These are phyloP conservation scores for Drosophila simulans DNA, from an alignment of 1,140 invertebrate genomes.

Conservation along the genomic window DNA sequence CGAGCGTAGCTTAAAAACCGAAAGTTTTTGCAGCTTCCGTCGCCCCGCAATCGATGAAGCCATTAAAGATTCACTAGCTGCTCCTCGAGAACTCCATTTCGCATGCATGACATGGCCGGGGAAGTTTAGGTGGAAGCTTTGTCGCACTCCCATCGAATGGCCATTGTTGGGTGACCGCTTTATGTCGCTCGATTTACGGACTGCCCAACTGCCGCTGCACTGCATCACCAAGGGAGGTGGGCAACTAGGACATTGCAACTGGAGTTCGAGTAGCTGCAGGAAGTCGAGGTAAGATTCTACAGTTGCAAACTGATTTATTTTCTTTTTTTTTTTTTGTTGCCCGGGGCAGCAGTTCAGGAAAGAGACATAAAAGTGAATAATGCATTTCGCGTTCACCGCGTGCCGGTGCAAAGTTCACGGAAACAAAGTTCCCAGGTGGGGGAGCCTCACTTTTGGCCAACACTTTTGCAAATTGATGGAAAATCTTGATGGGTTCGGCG, in stretches of 20 bases:
- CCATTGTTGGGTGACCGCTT: conserved; percentile 13
- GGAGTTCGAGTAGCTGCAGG: no score
- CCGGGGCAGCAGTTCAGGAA: no score
- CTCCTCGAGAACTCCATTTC: conserved; percentile 8
- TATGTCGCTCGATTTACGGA: conserved; percentile 1
- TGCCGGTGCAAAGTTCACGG: background rate
- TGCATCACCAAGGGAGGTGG: background rate
- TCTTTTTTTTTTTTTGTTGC: no score
- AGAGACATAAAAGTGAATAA: background rate
- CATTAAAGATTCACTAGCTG: conserved; percentile 1
- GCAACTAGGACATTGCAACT: background rate
- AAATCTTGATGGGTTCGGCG: no score
- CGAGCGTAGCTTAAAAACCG: background rate
- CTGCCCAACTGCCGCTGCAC: background rate
- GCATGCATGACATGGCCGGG: conserved; percentile 1
- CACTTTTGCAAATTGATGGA: no score
- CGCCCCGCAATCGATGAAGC: background rate
- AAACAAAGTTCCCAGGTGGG: background rate
- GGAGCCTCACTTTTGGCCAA: background rate
- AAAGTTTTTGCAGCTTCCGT: background rate
- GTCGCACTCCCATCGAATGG: background rate
- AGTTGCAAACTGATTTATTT: background rate
- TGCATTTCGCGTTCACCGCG: background rate
- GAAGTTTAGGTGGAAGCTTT: no score
- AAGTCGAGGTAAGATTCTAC: background rate